Conservation (phyloP, 92 coral and sea anemone species). For the Epizoanthus fatuus region DNA sequence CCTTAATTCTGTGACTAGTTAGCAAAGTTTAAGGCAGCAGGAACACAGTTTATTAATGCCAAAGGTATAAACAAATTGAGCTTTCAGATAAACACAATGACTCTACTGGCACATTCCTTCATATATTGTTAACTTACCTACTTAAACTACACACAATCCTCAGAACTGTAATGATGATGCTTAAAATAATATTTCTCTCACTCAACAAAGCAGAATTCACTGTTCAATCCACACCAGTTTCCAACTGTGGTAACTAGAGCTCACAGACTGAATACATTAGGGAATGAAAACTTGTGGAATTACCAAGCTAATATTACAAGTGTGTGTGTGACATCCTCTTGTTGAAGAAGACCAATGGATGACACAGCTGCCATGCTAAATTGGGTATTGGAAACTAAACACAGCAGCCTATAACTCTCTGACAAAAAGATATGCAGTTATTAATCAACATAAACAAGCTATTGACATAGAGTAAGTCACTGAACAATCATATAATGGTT, state of each 20-base stretch:
- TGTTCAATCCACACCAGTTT: constrained; percentile 8
- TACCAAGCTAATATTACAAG: constrained; percentile 28
- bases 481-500: background rate
- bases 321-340: constrained; percentile 4
- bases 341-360: background rate
- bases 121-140: constrained; percentile 34
- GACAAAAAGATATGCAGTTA: background rate
- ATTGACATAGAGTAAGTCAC: constrained; percentile 1
- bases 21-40: background rate
- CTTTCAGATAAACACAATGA: background rate
- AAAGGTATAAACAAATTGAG: background rate
- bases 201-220: background rate
- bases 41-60: background rate
- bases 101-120: constrained; percentile 11
- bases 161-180: background rate
- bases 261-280: constrained; percentile 9
- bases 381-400: constrained; percentile 22
- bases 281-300: constrained; percentile 22
- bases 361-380: background rate
- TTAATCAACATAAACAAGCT: constrained; percentile 18
- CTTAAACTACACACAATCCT: too few relatives aligned
- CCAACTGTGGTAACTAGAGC: constrained; percentile 15
- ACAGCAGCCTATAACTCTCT: constrained; percentile 7
- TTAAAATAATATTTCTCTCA: background rate
- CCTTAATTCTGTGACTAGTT: background rate